Conservation (phyloP, 2,888 invertebrate species). For the Cylindroiulus punctatus region DNA sequence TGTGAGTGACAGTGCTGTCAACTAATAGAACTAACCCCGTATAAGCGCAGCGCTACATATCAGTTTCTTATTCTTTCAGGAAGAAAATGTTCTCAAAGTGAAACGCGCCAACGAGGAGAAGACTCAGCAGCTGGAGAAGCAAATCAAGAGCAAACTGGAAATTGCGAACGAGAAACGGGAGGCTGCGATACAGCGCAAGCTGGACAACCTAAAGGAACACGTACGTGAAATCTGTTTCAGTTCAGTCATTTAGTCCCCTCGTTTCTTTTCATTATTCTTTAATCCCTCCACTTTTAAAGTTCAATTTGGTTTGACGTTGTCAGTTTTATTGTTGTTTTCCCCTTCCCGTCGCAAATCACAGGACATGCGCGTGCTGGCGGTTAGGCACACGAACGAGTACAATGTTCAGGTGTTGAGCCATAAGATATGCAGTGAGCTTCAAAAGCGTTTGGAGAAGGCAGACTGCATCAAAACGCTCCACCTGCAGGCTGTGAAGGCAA, state of each 20-base stretch:
- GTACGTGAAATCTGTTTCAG: conserved; percentile 70
- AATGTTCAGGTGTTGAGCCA: conserved; percentile 69
- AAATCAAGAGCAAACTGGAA: conserved; percentile 74
- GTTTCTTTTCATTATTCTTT: not conserved
- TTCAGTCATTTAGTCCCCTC: not conserved
- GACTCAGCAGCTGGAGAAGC: conserved; percentile 75
- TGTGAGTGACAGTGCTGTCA: too few species aligned
- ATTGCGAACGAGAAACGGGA: conserved; percentile 85
- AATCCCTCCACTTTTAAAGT: not conserved
- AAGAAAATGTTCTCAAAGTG: conserved; percentile 79
- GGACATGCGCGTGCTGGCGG: conserved; percentile 70
- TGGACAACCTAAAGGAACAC: conserved; percentile 85
- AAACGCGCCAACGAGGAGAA: conserved; percentile 75
- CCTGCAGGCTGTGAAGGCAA: conserved; percentile 57
- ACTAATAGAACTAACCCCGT: too few species aligned
- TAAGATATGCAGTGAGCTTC: conserved; percentile 55
- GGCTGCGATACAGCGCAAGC: conserved; percentile 84
- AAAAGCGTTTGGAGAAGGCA: conserved; percentile 58
- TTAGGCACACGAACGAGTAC: conserved; percentile 74
- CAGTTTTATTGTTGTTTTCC: conserved; percentile 21
- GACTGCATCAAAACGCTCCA: conserved; percentile 58
- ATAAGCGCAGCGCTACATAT: too few species aligned
- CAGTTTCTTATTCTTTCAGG: too few species aligned
- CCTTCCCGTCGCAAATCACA: not conserved
- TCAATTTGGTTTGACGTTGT: conserved; percentile 46